phyloP scores from a whole-genome alignment of 2,113 vertebrate genomes.

The Eurystomus gularis region DNA sequence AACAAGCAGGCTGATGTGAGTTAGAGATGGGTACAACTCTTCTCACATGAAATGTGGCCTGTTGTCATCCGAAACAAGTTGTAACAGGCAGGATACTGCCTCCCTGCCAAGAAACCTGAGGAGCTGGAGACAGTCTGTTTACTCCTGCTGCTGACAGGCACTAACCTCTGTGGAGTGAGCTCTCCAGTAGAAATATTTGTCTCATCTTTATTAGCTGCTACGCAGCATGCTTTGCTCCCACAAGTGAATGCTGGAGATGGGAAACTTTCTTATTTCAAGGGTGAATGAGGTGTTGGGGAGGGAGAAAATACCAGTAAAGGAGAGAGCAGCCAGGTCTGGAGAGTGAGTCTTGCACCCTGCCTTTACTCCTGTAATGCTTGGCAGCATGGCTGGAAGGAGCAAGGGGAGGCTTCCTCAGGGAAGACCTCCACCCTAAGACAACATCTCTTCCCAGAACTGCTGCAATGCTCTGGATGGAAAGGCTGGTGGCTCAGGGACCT shows the following conservation, averaged over 20 bases:
- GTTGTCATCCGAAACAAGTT: slow-evolving; percentile 34
- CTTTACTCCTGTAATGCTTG: background rate
- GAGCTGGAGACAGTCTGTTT: background rate
- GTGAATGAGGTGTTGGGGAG: background rate
- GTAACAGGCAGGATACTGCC: background rate
- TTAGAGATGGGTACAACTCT: background rate
- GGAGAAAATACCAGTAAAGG: background rate
- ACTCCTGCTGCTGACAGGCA: background rate
- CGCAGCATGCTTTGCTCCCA: background rate
- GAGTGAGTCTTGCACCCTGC: too few species aligned
- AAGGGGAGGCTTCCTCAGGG: background rate
- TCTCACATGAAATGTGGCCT: background rate
- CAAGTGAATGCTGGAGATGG: background rate
- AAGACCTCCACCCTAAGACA: background rate
- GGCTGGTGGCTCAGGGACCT: background rate
- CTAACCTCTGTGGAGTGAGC: background rate
- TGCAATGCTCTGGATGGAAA: background rate
- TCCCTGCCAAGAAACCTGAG: background rate
- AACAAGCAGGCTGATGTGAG: background rate
- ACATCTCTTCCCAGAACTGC: background rate
- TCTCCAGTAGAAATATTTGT: background rate
- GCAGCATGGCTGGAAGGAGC: background rate
- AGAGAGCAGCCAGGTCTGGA: background rate
- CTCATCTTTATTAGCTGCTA: background rate
- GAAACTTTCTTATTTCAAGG: background rate